Conservation (phyloP, 2,113 vertebrate genomes). For the Actinemys pallida region DNA sequence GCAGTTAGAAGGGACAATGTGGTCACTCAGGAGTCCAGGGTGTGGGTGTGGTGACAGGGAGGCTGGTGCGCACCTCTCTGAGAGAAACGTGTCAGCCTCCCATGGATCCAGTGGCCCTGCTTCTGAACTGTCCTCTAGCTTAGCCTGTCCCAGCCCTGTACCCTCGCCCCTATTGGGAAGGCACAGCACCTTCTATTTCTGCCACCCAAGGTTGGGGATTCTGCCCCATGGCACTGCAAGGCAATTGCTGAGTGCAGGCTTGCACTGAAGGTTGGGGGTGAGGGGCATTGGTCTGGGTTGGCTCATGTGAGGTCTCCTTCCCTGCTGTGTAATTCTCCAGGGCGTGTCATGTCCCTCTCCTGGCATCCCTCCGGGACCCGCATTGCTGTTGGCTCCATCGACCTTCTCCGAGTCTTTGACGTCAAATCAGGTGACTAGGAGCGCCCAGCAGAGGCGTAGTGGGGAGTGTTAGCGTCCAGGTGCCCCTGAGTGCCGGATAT, state of each 20-base stretch:
- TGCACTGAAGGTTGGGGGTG: not conserved
- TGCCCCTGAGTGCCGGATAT: not conserved
- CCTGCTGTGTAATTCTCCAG: constrained; percentile 67
- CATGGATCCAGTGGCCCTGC: not conserved
- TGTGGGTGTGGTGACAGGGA: not conserved
- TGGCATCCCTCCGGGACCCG: constrained; percentile 88
- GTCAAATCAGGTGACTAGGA: constrained; percentile 83
- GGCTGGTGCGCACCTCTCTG: not conserved
- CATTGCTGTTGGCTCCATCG: constrained; percentile 89
- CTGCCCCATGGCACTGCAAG: too few species aligned
- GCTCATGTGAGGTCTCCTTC: not conserved
- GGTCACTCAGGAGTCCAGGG: too few species aligned
- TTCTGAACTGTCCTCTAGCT: not conserved
- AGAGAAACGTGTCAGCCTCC: not conserved
- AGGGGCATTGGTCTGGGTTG: rapidly evolving
- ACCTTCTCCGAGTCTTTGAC: constrained; percentile 85
- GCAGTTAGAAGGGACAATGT: rapidly evolving
- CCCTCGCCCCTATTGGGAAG: not conserved
- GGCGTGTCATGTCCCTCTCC: constrained; percentile 89
- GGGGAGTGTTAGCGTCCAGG: not conserved
- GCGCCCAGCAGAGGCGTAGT: too few species aligned
- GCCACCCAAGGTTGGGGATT: not conserved
- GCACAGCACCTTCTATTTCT: not conserved
- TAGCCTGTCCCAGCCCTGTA: not conserved
- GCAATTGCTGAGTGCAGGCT: not conserved